Conservation (phyloP, 1,140 invertebrate species). For the Drosophila ogumai region DNA sequence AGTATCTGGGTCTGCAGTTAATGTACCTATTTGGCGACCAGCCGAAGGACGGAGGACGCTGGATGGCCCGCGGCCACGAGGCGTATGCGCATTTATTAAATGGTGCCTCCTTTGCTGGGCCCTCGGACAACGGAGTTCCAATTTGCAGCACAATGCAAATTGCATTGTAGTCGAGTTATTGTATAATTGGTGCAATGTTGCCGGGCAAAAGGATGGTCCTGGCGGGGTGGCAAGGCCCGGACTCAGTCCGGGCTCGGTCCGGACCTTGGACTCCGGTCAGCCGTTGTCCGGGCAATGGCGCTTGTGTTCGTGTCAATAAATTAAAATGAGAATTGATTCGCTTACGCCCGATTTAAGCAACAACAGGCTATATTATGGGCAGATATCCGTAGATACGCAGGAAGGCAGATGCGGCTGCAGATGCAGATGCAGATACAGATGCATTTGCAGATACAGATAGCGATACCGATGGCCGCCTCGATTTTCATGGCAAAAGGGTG, state of each 20-base stretch:
- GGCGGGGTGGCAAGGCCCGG: conserved; percentile 15
- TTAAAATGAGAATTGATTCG: conserved; percentile 84
- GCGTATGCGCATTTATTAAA: conserved; percentile 82
- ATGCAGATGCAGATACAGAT: conserved; percentile 25
- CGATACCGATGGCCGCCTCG: conserved; percentile 8
- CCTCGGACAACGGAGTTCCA: conserved; percentile 63
- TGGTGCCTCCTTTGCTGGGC: conserved; percentile 52
- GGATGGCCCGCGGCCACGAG: conserved; percentile 33
- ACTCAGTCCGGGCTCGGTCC: conserved; percentile 5
- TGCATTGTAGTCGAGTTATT: conserved; percentile 82
- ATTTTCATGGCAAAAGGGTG: conserved; percentile 29
- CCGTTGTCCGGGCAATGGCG: conserved; percentile 35
- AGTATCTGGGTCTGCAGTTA: conserved; percentile 67
- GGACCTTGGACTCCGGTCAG: conserved; percentile 7
- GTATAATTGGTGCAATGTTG: conserved; percentile 80
- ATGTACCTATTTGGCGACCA: conserved; percentile 57
- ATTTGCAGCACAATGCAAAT: conserved; percentile 81
- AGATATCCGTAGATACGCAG: conserved; percentile 61
- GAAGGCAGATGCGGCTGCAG: conserved; percentile 24
- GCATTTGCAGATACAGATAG: conserved; percentile 17
- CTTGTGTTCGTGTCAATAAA: conserved; percentile 80
- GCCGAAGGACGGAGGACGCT: conserved; percentile 20
- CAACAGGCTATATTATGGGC: conserved; percentile 76
- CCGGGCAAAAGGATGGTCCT: conserved; percentile 7
- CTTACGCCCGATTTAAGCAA: conserved; percentile 82